Conservation (phyloP, 2,797 vertebrate species). For the Amblyopsis hoosieri region DNA sequence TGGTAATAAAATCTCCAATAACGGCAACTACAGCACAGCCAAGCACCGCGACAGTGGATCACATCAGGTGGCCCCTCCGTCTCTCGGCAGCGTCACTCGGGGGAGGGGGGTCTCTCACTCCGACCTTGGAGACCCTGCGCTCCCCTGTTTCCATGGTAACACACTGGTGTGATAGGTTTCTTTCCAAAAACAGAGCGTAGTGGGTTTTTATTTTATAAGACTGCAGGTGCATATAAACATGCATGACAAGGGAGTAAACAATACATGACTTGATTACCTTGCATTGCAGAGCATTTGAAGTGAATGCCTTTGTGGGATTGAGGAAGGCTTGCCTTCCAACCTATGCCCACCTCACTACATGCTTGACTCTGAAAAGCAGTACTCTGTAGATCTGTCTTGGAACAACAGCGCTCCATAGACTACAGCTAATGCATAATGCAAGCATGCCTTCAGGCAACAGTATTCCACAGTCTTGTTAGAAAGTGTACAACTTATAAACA, state of each 20-base stretch:
- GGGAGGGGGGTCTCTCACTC: conserved; percentile 45
- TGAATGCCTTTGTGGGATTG: background rate
- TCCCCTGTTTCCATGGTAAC: conserved; percentile 88
- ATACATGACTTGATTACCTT: conserved; percentile 30
- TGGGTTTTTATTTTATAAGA: conserved; percentile 12
- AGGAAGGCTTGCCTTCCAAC: background rate
- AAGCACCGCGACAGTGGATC: conserved; percentile 10
- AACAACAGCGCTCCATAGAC: background rate
- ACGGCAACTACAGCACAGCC: conserved; percentile 17
- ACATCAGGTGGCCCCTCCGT: conserved; percentile 56
- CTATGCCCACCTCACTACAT: conserved; percentile 1
- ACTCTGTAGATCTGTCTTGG: conserved; percentile 17
- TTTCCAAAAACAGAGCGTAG: conserved; percentile 71
- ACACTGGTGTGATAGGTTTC: conserved; percentile 74
- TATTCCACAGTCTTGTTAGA: conserved; percentile 2
- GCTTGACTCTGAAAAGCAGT: conserved; percentile 39
- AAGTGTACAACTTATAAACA: conserved; percentile 7
- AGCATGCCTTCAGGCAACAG: background rate
- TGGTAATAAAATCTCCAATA: conserved; percentile 60
- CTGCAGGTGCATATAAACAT: conserved; percentile 32
- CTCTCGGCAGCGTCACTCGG: conserved; percentile 36
- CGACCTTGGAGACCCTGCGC: conserved; percentile 83
- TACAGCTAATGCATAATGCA: background rate
- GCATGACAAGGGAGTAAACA: conserved; percentile 33
- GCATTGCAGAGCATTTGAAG: no score